A percentile compares a stretch with the other conserved stretches of the same genome.
Evolutionary conservation across 2,797 vertebrate species (phyloP).

Genomic region (Pagetopsis macropterus): DNA sequence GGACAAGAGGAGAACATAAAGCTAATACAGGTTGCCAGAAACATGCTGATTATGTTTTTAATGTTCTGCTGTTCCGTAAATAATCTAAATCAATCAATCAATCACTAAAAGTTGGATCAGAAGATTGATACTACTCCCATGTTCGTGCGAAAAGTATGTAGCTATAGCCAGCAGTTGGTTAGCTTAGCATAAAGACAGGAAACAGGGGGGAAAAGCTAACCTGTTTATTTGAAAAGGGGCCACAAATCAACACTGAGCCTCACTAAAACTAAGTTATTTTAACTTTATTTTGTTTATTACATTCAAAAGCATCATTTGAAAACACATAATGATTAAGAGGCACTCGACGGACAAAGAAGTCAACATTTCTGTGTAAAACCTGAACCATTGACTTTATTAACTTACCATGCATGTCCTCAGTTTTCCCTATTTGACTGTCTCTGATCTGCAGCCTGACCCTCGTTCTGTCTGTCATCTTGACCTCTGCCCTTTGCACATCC

Average conservation of each 20-base stretch:
- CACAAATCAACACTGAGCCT: no score
- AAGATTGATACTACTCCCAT: no score
- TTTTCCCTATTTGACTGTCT: conserved; percentile 31
- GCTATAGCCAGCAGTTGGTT: no score
- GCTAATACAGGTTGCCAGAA: not conserved
- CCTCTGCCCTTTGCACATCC: conserved; percentile 57
- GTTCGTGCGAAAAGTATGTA: no score
- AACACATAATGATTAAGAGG: no score
- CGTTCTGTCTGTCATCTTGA: conserved; percentile 49
- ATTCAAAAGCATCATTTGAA: no score
- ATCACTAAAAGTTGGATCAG: no score
- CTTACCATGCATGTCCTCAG: conserved; percentile 39
- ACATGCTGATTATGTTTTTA: not conserved
- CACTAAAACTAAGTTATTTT: no score
- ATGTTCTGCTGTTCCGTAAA: not conserved
- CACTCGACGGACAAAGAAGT: not conserved
- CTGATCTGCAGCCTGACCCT: conserved; percentile 52
- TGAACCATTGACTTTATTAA: conserved; percentile 45
- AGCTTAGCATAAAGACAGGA: no score
- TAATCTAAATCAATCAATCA: not conserved
- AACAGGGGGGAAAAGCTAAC: no score
- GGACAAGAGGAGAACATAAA: not conserved
- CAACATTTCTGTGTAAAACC: conserved; percentile 11
- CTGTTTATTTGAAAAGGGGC: no score
- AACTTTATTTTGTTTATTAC: no score